A percentile compares a stretch with the other conserved stretches of the same genome.
Evolutionary conservation across 2,113 vertebrate species (phyloP).

Genomic region (Nannobrachium achirus): DNA sequence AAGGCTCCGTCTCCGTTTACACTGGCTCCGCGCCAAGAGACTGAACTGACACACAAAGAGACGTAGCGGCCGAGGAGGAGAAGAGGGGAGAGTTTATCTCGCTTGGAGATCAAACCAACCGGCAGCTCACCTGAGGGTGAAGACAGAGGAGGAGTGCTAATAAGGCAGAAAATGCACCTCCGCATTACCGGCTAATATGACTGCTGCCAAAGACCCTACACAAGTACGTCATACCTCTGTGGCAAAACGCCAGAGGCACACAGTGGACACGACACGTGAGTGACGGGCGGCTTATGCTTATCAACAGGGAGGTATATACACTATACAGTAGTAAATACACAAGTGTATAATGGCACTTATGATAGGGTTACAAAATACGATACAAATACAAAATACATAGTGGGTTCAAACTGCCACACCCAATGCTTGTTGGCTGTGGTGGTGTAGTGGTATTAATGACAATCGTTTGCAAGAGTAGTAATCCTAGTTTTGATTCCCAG

Average conservation of each 20-base stretch:
- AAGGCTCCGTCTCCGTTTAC: constrained; percentile 57
- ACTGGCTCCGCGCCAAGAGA: constrained; percentile 59
- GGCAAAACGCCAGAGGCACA: constrained; percentile 33
- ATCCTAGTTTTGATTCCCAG: too few relatives aligned
- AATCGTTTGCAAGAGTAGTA: too few relatives aligned
- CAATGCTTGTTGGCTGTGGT: too few relatives aligned
- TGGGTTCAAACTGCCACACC: too few relatives aligned
- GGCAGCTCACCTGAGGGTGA: constrained; percentile 33
- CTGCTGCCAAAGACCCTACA: constrained; percentile 42
- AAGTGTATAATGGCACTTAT: background rate
- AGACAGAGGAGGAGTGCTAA: constrained; percentile 56
- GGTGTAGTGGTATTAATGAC: too few relatives aligned
- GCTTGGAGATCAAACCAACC: constrained; percentile 53
- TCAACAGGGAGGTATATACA: constrained; percentile 13
- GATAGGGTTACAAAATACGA: too few relatives aligned
- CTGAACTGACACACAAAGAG: constrained; percentile 65
- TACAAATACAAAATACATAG: too few relatives aligned
- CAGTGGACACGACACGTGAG: constrained; percentile 12
- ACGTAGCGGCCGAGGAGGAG: constrained; percentile 44
- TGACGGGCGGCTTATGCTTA: background rate
- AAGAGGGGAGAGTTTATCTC: constrained; percentile 59
- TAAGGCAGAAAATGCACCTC: constrained; percentile 67
- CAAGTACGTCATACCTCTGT: constrained; percentile 35
- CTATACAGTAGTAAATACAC: constrained; percentile 23
- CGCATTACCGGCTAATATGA: constrained; percentile 33